These are phyloP conservation scores for Cyphomyrus discorhynchus DNA, from an alignment of 2,113 vertebrate genomes.

Conservation along the genomic window DNA sequence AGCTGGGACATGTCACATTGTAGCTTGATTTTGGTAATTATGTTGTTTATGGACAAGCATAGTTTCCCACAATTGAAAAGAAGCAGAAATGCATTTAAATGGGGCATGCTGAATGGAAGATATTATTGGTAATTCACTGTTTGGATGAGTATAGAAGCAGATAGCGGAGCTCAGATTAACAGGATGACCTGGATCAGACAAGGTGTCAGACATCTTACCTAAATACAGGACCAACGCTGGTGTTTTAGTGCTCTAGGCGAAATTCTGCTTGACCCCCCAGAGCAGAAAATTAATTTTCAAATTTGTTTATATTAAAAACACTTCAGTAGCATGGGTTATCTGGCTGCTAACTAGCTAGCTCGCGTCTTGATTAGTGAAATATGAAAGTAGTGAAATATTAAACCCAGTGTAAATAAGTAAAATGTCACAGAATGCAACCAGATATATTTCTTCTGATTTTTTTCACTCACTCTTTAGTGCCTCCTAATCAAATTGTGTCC, in stretches of 20 bases:
- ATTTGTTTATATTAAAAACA: neutral
- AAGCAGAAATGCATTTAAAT: neutral
- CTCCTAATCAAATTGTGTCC: neutral
- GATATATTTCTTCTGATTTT: neutral
- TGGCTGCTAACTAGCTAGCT: neutral
- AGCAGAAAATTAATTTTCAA: neutral
- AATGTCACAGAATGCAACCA: neutral
- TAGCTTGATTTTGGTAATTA: neutral
- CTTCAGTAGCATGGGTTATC: neutral
- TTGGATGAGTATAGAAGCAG: neutral
- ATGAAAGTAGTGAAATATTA: neutral
- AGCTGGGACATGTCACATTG: conserved; percentile 26
- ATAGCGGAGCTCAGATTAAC: neutral
- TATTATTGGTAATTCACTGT: neutral
- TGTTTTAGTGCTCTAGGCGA: neutral
- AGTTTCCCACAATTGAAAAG: conserved; percentile 34
- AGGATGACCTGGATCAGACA: neutral
- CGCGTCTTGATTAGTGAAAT: neutral
- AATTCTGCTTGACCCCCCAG: neutral
- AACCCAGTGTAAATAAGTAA: neutral
- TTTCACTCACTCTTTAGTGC: neutral
- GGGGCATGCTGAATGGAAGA: neutral
- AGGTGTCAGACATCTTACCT: neutral
- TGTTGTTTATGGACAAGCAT: conserved; percentile 5
- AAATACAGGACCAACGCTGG: neutral